These are phyloP conservation scores for Donacobius atricapilla DNA, from an alignment of 2,113 vertebrate species.

Conservation along the genomic window DNA sequence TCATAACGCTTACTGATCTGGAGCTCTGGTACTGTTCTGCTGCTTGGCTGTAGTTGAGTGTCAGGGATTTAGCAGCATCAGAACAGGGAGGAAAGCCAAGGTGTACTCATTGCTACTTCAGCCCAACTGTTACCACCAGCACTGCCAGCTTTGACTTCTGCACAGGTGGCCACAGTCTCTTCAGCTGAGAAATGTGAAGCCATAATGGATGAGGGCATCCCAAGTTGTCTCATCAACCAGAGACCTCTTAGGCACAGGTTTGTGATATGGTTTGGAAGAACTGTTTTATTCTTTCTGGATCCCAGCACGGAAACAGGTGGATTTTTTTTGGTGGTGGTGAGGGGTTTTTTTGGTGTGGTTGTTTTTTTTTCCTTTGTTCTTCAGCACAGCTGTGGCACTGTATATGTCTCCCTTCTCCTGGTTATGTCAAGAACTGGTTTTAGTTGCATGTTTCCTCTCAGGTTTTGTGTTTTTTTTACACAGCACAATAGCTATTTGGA, in stretches of 20 bases:
- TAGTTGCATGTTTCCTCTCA: background rate
- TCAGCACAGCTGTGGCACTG: background rate
- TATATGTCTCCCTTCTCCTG: background rate
- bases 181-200: background rate
- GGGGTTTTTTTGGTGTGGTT: background rate
- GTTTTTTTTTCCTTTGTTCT: background rate
- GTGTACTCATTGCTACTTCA: background rate
- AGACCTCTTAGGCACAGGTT: background rate
- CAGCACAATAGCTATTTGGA: background rate
- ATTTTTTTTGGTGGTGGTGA: background rate
- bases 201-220: background rate
- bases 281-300: background rate
- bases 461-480: background rate
- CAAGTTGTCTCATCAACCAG: background rate
- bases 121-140: background rate
- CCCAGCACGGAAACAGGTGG: accelerated
- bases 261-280: background rate
- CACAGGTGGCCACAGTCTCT: background rate
- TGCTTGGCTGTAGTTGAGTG: background rate
- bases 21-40: background rate
- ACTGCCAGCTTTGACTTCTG: background rate
- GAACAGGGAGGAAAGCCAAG: background rate
- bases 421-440: background rate
- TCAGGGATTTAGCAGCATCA: background rate
- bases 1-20: background rate